Base-by-base conservation (phyloP, 2,113 vertebrate genomes). In the Prunella fulvescens region DNA sequence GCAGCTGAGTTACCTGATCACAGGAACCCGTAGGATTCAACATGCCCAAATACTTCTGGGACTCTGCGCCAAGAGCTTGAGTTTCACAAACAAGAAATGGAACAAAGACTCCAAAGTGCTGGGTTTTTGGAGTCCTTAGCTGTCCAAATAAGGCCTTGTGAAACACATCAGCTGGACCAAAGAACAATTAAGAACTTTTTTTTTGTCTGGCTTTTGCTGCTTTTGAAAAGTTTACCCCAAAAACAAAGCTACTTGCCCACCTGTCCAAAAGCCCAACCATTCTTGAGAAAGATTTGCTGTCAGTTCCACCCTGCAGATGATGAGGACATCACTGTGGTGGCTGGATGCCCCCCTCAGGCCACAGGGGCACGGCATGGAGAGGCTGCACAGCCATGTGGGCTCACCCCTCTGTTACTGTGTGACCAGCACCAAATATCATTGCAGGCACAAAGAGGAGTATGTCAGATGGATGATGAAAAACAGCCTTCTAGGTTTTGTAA, bases 321-420 rank as follows among this genome's bases (percentile, higher is more conserved):
- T 14, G 22, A 31, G 26, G 26, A 24, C 64, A 56, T 22, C 37
- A 23, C 47, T 8, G 60, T 1, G 19, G 72, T 29, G 69, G 29
- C 14, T 44, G 35, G 47, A 72, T 79, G n/a, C 9, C 31, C 88
- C 66, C 33, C 48, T 37, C 50, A 61, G 85, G 62, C 40, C 61
- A 65, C 57, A 18, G n/a, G 1, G 1, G 39, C 25, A 6, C 2
- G 5, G 19, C 39, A 24, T 9, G 39, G 48, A 11, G 19, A 31
- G 2, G 11, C 11, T 65, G n/a, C 50, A 40, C 24, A 14, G 37
- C 44, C 0, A 0, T 6, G 17, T 0, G 0, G 45, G 42, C 22
- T 57, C 62, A 65, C 13, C 37, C 42, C 62, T 53, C 88, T 2
- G 0, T 45, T 53, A 15, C n/a, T 45, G 3, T 13, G 50, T 65